phyloP scores from a whole-genome alignment of 2,797 vertebrate genomes.

The Potorous gilbertii region DNA sequence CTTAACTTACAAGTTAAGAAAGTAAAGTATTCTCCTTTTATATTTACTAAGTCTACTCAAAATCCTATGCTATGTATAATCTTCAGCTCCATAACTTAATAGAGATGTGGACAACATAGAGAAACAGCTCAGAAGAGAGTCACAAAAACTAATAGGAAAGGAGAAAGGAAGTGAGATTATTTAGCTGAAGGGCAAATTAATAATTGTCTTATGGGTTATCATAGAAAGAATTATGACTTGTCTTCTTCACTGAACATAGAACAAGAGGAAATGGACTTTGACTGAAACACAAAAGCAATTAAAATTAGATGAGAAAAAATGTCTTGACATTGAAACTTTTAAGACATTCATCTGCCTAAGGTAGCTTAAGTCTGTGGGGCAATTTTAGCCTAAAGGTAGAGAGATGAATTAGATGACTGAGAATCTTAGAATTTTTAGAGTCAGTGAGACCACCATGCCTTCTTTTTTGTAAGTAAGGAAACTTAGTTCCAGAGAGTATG shows the following conservation, averaged over 20 bases:
- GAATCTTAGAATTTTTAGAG: background rate
- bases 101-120: background rate
- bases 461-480: background rate
- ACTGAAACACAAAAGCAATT: constrained; percentile 2
- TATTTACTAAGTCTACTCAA: background rate
- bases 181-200: background rate
- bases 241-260: background rate
- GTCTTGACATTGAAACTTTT: background rate
- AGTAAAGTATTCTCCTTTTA: background rate
- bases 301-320: constrained; percentile 11
- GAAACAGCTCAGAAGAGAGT: background rate
- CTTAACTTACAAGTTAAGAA: background rate
- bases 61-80: background rate
- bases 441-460: background rate
- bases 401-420: background rate
- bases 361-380: background rate
- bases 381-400: constrained; percentile 23
- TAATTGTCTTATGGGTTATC: constrained; percentile 4
- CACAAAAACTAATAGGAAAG: constrained; percentile 8
- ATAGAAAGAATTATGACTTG: background rate
- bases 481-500: background rate
- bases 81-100: background rate
- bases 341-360: constrained; percentile 25
- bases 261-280: background rate
- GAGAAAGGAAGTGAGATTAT: constrained; percentile 20